Evolutionary conservation across 2,888 invertebrate genomes (phyloP), one percentile per base, ranked within the genome.

Genomic region (Lacanobia wlatinum): DNA sequence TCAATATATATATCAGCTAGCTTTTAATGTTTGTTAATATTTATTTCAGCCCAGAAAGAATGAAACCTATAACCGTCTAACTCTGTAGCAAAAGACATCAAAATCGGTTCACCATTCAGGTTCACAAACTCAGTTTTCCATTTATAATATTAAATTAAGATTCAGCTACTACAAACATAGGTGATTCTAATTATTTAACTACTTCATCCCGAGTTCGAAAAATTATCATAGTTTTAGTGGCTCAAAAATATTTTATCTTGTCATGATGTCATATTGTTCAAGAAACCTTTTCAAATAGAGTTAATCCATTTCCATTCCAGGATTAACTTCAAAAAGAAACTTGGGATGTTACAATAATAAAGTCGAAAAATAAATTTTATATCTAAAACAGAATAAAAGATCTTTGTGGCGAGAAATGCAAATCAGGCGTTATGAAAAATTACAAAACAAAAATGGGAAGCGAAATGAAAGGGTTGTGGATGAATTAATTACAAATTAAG

Each of bases 401-500:
- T 72, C 62, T 48, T 69, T 50, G 62, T 38, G 65, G 67, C 67
- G 52, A 68, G 62, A 86, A 85, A 88, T 87, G 85, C 75, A 88
- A 89, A 90, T 86, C 73, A 84, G 74, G 79, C 70, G 81, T 86
- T 76, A 82, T 78, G 80, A 86, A 86, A 89, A 87, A 87, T 87
- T 83, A 84, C 78, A 80, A 84, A 83, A 84, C 80, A 87, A 80
- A 82, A 84, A 87, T 84, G 82, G 82, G 75, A 73, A 67, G 81
- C 83, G 76, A 68, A 84, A 81, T 59, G 73, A 86, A 89, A 87
- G 87, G 87, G 86, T 87, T 84, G 80, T 78, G 81, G 76, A 77
- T 87, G 84, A 90, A 90, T 91, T 91, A 89, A 90, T 91, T 90
- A 88, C 85, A 88, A 90, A 92, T 92, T 90, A 89, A 84, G 82